Percentiles rank a stretch among this genome's conserved stretches.
phyloP scores from a whole-genome alignment of 2,113 vertebrate genomes.

The Odobenus rosmarus region DNA sequence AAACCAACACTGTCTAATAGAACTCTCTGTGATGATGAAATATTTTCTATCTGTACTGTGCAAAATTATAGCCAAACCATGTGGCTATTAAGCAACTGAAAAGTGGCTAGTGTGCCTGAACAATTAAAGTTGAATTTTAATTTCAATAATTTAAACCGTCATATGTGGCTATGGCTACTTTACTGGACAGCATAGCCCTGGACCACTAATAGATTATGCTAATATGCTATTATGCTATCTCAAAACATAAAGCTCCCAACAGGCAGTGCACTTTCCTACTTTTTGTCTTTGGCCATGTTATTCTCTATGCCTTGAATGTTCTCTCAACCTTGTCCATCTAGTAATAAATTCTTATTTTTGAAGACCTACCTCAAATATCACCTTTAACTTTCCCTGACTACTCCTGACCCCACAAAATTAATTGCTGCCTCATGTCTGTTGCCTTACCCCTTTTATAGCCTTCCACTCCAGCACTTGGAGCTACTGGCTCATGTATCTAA shows the following conservation, averaged over 20 bases:
- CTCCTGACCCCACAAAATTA: not conserved
- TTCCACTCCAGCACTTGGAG: not conserved
- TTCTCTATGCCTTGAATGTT: constrained; percentile 5
- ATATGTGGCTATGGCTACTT: not conserved
- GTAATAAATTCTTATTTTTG: constrained; percentile 7
- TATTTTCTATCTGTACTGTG: not conserved
- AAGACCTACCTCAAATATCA: constrained; percentile 25
- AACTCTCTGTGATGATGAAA: not conserved
- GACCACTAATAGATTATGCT: not conserved
- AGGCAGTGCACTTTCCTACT: not conserved
- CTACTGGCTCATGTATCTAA: not conserved
- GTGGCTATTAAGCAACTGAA: not conserved
- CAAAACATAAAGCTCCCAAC: not conserved
- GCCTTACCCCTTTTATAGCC: not conserved
- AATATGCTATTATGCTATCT: not conserved
- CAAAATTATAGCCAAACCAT: not conserved
- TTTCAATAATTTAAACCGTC: constrained; percentile 35
- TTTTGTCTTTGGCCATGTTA: constrained; percentile 5
- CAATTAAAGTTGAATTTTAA: not conserved
- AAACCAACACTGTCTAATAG: not conserved
- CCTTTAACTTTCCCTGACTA: constrained; percentile 3
- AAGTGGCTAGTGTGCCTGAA: not conserved
- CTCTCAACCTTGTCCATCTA: constrained; percentile 19
- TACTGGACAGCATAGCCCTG: not conserved
- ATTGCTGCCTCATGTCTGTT: not conserved